Evolutionary conservation across 2,797 vertebrate genomes (phyloP).

Genomic region (Vespertilio murinus): DNA sequence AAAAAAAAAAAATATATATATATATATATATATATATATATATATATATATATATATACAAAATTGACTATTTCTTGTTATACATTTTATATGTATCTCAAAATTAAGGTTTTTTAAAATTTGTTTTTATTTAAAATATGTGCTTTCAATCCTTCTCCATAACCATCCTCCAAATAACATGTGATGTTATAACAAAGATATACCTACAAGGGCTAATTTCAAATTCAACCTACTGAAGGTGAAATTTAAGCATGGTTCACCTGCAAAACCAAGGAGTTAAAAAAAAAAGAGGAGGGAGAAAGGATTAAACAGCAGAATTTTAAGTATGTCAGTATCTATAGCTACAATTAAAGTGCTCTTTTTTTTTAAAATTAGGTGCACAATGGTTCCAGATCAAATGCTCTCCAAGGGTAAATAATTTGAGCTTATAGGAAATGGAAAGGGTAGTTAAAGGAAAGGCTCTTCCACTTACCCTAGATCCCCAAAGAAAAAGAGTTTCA

Average conservation of each 20-base stretch:
- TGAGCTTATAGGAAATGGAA: not conserved
- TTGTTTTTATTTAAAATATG: not conserved
- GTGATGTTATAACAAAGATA: not conserved
- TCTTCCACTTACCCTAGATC: not conserved
- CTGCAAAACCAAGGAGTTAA: not conserved
- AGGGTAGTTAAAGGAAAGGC: not conserved
- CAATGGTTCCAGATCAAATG: not conserved
- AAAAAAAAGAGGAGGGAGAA: not conserved
- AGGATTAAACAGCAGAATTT: not conserved
- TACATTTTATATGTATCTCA: not conserved
- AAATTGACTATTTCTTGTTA: not conserved
- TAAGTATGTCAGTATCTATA: not conserved
- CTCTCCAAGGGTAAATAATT: not conserved
- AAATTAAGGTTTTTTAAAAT: not conserved
- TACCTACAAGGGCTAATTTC: not conserved
- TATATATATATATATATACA: too few species aligned
- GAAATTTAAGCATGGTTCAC: conserved; percentile 34
- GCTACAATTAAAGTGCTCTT: not conserved
- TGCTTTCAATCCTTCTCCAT: not conserved
- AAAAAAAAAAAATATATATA: too few species aligned
- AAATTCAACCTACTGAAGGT: not conserved
- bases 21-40: too few species aligned
- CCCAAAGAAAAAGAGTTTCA: not conserved
- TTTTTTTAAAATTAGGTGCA: not conserved
- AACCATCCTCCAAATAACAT: not conserved